Conservation (phyloP, 2,888 invertebrate species). For the Plutella xylostella region DNA sequence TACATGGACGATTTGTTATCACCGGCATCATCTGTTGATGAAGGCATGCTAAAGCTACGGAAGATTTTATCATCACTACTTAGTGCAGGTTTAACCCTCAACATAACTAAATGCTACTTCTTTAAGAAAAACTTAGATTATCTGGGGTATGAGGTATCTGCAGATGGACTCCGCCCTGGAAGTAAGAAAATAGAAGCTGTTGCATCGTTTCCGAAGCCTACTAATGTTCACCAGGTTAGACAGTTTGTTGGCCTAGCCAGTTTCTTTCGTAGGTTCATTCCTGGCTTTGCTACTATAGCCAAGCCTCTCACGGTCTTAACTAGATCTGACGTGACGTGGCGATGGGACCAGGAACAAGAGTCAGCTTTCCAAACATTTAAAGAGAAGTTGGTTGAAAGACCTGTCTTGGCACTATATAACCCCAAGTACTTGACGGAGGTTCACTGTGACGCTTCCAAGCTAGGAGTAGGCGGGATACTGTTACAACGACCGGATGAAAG, state of each 20-base stretch:
- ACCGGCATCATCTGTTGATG: conserved; percentile 13
- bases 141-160: conserved; percentile 4
- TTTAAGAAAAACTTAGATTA: not conserved
- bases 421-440: conserved; percentile 19
- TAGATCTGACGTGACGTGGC: conserved; percentile 1
- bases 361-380: conserved; percentile 2
- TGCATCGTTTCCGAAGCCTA: conserved; percentile 15
- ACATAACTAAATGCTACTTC: conserved; percentile 10
- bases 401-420: conserved; percentile 12
- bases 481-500: conserved; percentile 21
- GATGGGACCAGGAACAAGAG: conserved; percentile 12
- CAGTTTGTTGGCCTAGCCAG: conserved; percentile 18
- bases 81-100: conserved; percentile 13
- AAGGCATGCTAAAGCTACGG: conserved; percentile 11
- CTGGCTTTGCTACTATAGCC: conserved; percentile 1
- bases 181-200: conserved; percentile 6
- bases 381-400: conserved; percentile 10
- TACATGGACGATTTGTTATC: conserved; percentile 28
- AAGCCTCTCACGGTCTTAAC: not conserved
- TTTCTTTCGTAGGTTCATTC: conserved; percentile 19
- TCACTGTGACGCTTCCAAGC: too few species aligned
- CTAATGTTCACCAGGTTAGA: conserved; percentile 14
- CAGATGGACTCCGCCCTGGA: conserved; percentile 2
- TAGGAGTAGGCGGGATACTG: conserved; percentile 22
- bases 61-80: conserved; percentile 12